Evolutionary conservation across 1,140 invertebrate species (phyloP), one percentile per base, ranked within the genome.

Genomic region (Plectrocnemia conspersa): DNA sequence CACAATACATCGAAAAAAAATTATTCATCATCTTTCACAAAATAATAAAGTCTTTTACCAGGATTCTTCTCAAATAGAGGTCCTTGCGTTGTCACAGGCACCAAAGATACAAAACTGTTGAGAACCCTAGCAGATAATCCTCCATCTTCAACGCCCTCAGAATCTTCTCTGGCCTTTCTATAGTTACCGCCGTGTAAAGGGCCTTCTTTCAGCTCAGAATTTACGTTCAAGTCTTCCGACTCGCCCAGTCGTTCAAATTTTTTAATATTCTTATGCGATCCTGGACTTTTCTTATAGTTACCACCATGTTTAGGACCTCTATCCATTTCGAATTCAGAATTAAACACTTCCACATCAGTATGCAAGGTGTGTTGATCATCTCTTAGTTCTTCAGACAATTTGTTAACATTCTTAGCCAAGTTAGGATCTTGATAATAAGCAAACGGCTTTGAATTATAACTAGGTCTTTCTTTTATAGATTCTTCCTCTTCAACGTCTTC

Each of bases 341-440:
- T 68, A 42, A 76, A 74, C 54, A 75, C 55, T 65, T 75, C 73
- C 5, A 74, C 71, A 49, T 66, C 72, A 6, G 67, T 45, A 41
- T 52, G 54, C 4, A 56, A 2, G 1, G 46, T 3, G 24, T 56
- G 38, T 27, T 50, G 54, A 44, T 56, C 54, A 11, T 52, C 29
- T 38, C 52, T 56, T 22, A 49, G 38, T 2, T 13, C 16, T 15
- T 45, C 41, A 1, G 46, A 67, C 38, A 75, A 59, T 58, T 68
- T 66, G 57, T 75, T 75, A 18, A 75, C 63, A 40, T 74, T 67
- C 62, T 68, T 67, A 5, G 72, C 68, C 54, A 75, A 64, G 36
- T 68, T 69, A 52, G 73, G 69, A 50, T 73, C 71, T 63, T 66
- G 69, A 36, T 68, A 73, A 47, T 71, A 64, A 40, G 73, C 65